Base-by-base conservation (phyloP, 2,797 vertebrate species). In the Rhynchotus rufescens region DNA sequence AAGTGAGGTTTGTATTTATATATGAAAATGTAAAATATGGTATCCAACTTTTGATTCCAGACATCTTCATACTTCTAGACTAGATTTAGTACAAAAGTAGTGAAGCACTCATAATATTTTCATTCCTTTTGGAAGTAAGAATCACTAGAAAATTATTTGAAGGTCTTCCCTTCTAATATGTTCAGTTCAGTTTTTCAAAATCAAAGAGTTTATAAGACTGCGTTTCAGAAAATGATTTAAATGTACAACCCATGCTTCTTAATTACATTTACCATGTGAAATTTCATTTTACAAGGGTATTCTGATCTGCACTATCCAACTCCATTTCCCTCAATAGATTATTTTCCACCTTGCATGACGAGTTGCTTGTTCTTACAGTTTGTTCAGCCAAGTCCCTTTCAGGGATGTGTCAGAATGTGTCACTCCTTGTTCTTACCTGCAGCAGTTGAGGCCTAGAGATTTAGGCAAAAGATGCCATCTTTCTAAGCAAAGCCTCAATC, bases 331-430 rank as follows among this genome's bases (percentile, higher is more conserved):
- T 81, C 68, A 73, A 34, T 6, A 25, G 5, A 34, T 64, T 71
- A 1, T 82, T 85, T 77, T 51, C 19, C 10, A 12, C 6, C 36
- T 65, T 68, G 20, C 1, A 0, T 3, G 71, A 23, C 2, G 23
- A 60, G 51, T 11, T 56, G 54, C 54, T 88, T 52, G 4, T 0
- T 11, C 67, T 84, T 90, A 71, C 14, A 30, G 15, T 52, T 66
- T 32, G 9, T 80, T 86, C 32, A 47, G 15, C 6, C 21, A 52
- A 61, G 30, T 7, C 9, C 6, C 8, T 72, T 32, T 11, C 38
- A n/a, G n/a, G n/a, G n/a, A n/a, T n/a, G n/a, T n/a, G n/a, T n/a
- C 17, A 42, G 38, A 73, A 36, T 1, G 1, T 21, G 8, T 21
- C 6, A 54, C 21, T 84, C 20, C 20, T 52, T 32, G 51, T 8